Percentiles rank a stretch among this genome's conserved stretches.
These are phyloP conservation scores for Acrobasis suavella DNA, from an alignment of 2,888 invertebrate genomes.

Conservation along the genomic window DNA sequence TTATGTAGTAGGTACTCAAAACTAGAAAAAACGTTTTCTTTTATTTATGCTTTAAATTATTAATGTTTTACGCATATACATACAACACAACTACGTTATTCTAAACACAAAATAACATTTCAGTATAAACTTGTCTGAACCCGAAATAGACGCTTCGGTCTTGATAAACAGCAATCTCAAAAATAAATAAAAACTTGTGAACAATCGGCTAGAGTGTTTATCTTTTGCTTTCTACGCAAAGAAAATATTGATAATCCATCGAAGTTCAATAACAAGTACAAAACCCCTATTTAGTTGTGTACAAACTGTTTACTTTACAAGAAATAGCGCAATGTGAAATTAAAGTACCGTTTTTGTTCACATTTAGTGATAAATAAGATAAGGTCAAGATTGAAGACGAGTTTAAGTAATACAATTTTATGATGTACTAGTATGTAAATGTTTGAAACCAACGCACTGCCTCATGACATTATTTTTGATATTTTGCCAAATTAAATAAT, in stretches of 20 bases:
- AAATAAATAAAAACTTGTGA: conserved; percentile 22
- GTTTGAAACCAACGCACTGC: no score
- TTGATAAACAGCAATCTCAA: conserved; percentile 22
- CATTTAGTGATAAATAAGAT: background rate
- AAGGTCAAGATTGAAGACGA: background rate
- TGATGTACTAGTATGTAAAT: no score
- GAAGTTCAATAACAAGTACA: conserved; percentile 17
- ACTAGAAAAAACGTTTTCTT: no score
- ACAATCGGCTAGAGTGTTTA: conserved; percentile 20
- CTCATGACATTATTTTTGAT: no score
- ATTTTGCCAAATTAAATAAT: no score
- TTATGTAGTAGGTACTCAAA: no score
- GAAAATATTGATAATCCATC: conserved; percentile 20
- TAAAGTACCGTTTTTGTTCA: background rate
- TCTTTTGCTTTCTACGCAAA: conserved; percentile 18
- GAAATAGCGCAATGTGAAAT: conserved; percentile 1
- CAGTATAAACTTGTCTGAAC: background rate
- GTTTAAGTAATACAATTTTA: background rate
- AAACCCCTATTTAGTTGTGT: conserved; percentile 10
- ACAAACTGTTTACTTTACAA: conserved; percentile 5
- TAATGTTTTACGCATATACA: no score
- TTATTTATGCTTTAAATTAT: no score
- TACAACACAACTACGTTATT: no score
- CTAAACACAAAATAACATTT: background rate
- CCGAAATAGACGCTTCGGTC: conserved; percentile 4